A percentile compares a stretch with the other conserved stretches of the same genome.
Conservation (phyloP, 2,888 invertebrate genomes). For the Steinernema hermaphroditum region DNA sequence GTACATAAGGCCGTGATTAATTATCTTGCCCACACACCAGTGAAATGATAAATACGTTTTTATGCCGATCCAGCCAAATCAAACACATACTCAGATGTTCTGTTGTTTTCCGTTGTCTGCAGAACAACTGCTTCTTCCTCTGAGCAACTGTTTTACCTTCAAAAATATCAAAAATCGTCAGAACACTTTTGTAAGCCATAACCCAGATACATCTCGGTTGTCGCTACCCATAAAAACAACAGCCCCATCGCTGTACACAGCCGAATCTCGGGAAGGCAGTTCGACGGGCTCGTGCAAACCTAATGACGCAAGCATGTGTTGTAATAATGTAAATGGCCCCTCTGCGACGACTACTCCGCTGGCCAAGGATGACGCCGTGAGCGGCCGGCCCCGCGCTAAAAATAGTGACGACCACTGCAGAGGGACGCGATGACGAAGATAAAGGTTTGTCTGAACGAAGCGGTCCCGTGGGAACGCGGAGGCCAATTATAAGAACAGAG, state of each 20-base stretch:
- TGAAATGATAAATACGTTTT: too few species aligned
- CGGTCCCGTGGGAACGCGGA: slow-evolving; percentile 8
- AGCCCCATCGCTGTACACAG: background rate
- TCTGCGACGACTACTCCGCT: slow-evolving; percentile 2
- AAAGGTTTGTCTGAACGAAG: slow-evolving; percentile 16
- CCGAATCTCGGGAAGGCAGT: background rate
- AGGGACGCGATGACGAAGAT: slow-evolving; percentile 21
- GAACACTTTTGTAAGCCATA: too few species aligned
- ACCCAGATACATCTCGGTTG: too few species aligned
- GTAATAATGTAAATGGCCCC: slow-evolving; percentile 30
- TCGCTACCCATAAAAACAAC: background rate
- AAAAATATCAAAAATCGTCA: too few species aligned
- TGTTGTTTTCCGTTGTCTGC: too few species aligned
- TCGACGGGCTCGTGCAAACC: slow-evolving; percentile 13
- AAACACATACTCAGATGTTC: too few species aligned
- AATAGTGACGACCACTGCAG: slow-evolving; percentile 15
- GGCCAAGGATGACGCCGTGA: slow-evolving; percentile 21
- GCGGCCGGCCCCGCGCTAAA: slow-evolving; percentile 6
- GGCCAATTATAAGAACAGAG: slow-evolving; percentile 18
- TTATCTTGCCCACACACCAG: too few species aligned
- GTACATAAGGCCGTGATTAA: too few species aligned
- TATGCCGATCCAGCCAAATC: too few species aligned
- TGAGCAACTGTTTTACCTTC: too few species aligned
- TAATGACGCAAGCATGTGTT: slow-evolving; percentile 23
- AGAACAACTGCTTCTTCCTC: too few species aligned